Base-by-base conservation (phyloP, 2,888 invertebrate genomes). In the Tuberolachnus salignus region DNA sequence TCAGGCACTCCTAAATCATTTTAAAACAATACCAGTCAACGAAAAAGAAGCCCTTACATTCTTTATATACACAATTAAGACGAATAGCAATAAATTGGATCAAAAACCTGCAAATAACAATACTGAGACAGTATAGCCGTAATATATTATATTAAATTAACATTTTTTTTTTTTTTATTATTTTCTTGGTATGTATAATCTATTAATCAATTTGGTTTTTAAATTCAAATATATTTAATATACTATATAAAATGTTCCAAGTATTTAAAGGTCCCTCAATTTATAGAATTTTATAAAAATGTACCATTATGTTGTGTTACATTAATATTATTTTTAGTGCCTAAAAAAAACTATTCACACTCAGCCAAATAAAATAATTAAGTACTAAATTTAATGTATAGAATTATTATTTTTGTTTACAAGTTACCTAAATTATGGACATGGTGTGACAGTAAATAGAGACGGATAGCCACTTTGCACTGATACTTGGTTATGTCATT, bases 61-160 rank as follows among this genome's bases (percentile, higher is more conserved):
- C 85, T 98, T 98, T 85, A 95, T 98, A 84, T 97, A 97, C 85
- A 95, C 94, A 88, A 95, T 97, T 4, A 97, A 97, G 87, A 94
- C 94, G 72, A 95, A 96, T 86, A 91, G 92, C 82, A 94, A 94
- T 86, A 93, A 94, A 85, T 87, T 94, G 84, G 94, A 95, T 85
- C 92, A 92, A 86, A 93, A 92, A 85, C 92, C 92, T 86, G 92
- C 92, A 83, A 88, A 91, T 83, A 91, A 89, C 84, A 80, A 90
- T 59, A 59, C 89, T 82, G 91, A 91, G 85, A 85, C 88, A 61
- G 87, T 87, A 84, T 89, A 86, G 66, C 44, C 19, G 19, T 26
- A 49, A 34, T 49, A n/a, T 34, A 19, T 1, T 69, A 42, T 19
- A 6, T 53, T 53, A 21, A 4, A 51, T 26, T n/a, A 61, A 8